Evolutionary conservation across 1,140 invertebrate species (phyloP).

Genomic region (Helicorthomorpha holstii): DNA sequence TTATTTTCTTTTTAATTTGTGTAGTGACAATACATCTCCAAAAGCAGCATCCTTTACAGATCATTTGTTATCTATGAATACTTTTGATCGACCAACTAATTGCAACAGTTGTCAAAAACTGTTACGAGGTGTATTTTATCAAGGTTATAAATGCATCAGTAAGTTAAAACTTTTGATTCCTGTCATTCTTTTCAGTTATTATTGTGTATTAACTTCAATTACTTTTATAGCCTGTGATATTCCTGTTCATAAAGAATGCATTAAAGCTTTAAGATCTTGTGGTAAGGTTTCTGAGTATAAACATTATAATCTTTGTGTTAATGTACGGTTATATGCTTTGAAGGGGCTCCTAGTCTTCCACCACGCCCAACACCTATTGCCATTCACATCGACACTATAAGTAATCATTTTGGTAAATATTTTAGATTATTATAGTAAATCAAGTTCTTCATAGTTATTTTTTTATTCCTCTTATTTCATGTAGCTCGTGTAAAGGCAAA

Average conservation of each 20-base stretch:
- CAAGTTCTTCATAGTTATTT: background rate
- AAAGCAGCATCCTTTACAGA: constrained; percentile 53
- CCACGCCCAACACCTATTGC: constrained; percentile 20
- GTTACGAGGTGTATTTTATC: constrained; percentile 68
- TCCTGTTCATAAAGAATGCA: constrained; percentile 19
- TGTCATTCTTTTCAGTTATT: background rate
- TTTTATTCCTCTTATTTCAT: constrained; percentile 4
- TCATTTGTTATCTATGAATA: constrained; percentile 63
- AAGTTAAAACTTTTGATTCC: constrained; percentile 6
- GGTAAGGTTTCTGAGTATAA: constrained; percentile 8
- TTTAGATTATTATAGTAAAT: constrained; percentile 5
- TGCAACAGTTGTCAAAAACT: constrained; percentile 74
- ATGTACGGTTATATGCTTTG: background rate
- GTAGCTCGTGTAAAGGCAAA: constrained; percentile 12
- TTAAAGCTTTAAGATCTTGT: constrained; percentile 15
- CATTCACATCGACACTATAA: background rate
- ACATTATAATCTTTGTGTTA: background rate
- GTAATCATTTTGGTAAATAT: too few species aligned
- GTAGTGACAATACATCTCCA: constrained; percentile 78
- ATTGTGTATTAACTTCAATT: background rate
- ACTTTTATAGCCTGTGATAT: constrained; percentile 13
- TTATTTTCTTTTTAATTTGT: too few species aligned
- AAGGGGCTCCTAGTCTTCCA: constrained; percentile 6
- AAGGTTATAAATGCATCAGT: constrained; percentile 31
- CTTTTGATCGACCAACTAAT: constrained; percentile 60